These are phyloP conservation scores for Cavia porcellus DNA, from an alignment of 2,113 vertebrate genomes.

Conservation along the genomic window DNA sequence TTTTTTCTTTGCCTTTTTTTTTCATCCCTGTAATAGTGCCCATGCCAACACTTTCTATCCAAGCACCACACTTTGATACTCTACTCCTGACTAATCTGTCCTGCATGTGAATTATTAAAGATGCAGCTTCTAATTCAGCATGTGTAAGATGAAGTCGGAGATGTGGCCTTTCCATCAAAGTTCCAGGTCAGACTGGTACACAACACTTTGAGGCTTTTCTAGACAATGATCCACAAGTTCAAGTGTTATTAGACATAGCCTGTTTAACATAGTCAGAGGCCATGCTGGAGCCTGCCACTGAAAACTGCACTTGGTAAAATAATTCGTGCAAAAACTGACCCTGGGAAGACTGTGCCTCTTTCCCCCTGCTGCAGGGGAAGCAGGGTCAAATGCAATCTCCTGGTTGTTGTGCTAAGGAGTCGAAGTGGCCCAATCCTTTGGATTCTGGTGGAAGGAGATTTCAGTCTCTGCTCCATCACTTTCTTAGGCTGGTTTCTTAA, in stretches of 20 bases:
- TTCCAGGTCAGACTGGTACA: not conserved
- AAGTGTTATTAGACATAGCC: not conserved
- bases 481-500: not conserved
- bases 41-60: not conserved
- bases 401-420: not conserved
- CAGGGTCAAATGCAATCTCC: not conserved
- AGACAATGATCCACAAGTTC: not conserved
- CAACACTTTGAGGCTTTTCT: not conserved
- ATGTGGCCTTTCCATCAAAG: not conserved
- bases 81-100: not conserved
- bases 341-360: not conserved
- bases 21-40: not conserved
- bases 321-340: not conserved
- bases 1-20: accelerated
- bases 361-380: not conserved
- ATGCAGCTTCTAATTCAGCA: not conserved
- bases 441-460: not conserved
- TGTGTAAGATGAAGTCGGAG: not conserved
- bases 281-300: not conserved
- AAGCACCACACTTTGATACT: not conserved
- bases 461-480: not conserved
- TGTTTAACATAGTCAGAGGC: not conserved
- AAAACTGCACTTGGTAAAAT: not conserved
- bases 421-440: not conserved
- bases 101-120: not conserved